Base-by-base conservation (phyloP, 2,888 invertebrate genomes). In the Synergus gifuensis region DNA sequence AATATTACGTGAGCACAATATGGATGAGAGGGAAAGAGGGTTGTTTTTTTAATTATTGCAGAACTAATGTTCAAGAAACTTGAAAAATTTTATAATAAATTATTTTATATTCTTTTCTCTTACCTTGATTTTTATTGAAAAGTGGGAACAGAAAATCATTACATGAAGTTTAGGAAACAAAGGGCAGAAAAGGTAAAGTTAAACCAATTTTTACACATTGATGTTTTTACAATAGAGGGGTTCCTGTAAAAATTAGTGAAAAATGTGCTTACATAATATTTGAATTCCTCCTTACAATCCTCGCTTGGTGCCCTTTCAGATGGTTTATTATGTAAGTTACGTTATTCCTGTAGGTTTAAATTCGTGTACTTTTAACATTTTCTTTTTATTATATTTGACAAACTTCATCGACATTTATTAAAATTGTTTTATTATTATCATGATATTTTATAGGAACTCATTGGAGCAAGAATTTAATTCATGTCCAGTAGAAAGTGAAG, bases 321-420 rank as follows among this genome's bases (percentile, higher is more conserved):
- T 73, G 73, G 36, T 73, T 73, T 73, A 73, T 73, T 73, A 73
- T 73, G 73, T 73, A 73, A 73, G 73, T 73, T 73, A 73, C 73
- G 73, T 73, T 73, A 73, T 73, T 73, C 73, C 73, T 73, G 73
- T 28, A 54, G 73, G 73, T 73, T 73, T 58, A 73, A 73, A 73
- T 73, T 54, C 40, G 36, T 36, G 28, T n/a, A n/a, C 16, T 73
- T 73, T 73, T n/a, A 22, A 42, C 11, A 67, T 22, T 62, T 4
- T 14, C 62, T 62, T 14, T 28, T 62, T 28, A 62, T 62, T 22
- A 28, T 14, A 4, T 28, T 28, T 14, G 7, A 28, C 28, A 62
- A 62, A 62, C 28, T 62, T 62, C 28, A 62, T 28, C 18, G 62
- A 28, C 18, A 28, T 62, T 28, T 22, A 22, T 62, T 14, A 62